Conservation (phyloP, 2,888 invertebrate species). For the Cryptocheilus praepositus region DNA sequence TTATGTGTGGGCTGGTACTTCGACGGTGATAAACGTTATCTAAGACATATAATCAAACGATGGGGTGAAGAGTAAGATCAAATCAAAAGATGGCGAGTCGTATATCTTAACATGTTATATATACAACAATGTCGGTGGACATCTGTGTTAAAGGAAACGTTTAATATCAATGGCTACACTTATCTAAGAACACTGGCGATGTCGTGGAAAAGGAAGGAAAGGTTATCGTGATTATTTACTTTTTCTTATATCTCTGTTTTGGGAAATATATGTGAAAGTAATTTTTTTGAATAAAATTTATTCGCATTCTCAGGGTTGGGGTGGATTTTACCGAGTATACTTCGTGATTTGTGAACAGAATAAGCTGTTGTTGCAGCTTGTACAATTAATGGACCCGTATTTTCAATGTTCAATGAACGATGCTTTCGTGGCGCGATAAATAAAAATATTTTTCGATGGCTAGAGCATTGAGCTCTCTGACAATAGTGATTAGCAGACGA, state of each 20-base stretch:
- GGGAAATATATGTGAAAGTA: not conserved
- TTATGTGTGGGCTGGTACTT: too few species aligned
- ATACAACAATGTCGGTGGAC: too few species aligned
- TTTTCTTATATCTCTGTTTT: too few species aligned
- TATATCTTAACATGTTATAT: not conserved
- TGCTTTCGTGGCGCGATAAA: not conserved
- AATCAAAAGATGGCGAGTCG: constrained; percentile 18
- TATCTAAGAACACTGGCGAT: too few species aligned
- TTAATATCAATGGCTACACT: too few species aligned
- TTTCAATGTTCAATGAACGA: not conserved
- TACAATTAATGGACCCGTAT: not conserved
- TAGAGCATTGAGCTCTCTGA: constrained; percentile 27
- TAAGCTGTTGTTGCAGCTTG: too few species aligned
- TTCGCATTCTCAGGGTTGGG: constrained; percentile 5
- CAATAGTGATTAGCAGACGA: constrained; percentile 28
- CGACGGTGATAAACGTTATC: constrained; percentile 5
- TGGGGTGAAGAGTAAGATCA: not conserved
- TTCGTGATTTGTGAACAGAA: too few species aligned
- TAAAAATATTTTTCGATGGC: constrained; percentile 4
- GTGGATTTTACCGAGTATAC: not conserved
- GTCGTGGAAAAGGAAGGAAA: too few species aligned
- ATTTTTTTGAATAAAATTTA: not conserved
- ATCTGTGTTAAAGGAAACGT: too few species aligned
- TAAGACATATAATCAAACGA: constrained; percentile 21
- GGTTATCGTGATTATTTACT: too few species aligned